Evolutionary conservation across 92 coral and sea anemone genomes (phyloP), one percentile per base, ranked within the genome.

Genomic region (Zoanthus solanderi): DNA sequence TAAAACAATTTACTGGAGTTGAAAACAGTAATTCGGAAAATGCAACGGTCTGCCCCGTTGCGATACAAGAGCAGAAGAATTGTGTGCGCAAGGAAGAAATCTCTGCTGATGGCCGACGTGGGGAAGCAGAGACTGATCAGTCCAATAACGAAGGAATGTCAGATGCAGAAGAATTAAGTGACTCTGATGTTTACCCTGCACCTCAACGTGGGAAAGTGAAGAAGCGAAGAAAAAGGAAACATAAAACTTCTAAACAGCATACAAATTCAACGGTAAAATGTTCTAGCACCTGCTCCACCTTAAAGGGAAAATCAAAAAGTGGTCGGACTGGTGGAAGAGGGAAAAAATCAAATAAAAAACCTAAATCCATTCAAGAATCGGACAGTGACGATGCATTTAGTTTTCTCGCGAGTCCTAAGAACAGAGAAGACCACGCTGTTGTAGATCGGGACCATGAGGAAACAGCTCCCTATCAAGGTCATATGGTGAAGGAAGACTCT

Each of bases 71-170:
- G 71, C 48, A 58, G 17, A 72, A 44, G 46, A 63, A 57, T 32
- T 71, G 85, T 17, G 17, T 5, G 5, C 71, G 78, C 9, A 78
- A 57, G 56, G 90, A 84, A 50, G 66, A 17, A 46, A 71, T 47
- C 28, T 56, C 29, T 46, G 31, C 61, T 44, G 85, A 81, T 23
- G 23, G 44, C 61, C 56, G 47, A 4, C 60, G 60, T 82, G 85
- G 72, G 8, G 78, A 83, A 56, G 84, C 87, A 29, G 97, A 96
- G 58, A 91, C 98, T 37, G 98, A 95, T 85, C 81, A 93, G 10
- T 95, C 98, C 12, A 91, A 94, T 56, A 89, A 91, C 50, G 95
- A 95, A 76, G 97, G 97, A 47, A 94, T 92, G 95, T 94, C 98
- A 13, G 98, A 92, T 84, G 95, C 98, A 11, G 98, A 95, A 54